phyloP scores from a whole-genome alignment of 2,888 invertebrate genomes.

The Oligia latruncula region DNA sequence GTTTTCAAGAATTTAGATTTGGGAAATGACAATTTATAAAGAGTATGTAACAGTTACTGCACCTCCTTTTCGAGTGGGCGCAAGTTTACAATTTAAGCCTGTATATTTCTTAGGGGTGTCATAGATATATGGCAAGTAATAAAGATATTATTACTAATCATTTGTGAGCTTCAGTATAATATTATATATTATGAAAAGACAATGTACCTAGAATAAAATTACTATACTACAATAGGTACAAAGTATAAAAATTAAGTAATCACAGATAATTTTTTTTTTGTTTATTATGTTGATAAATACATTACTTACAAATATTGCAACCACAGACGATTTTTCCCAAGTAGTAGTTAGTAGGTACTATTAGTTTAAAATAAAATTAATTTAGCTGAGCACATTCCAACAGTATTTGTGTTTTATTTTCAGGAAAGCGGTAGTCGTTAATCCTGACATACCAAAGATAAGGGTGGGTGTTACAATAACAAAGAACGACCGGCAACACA shows the following conservation, averaged over 20 bases:
- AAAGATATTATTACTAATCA: not conserved
- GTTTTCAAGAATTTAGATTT: too few species aligned
- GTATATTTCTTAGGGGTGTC: not conserved
- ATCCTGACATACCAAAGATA: conserved; percentile 78
- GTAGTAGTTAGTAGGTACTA: too few species aligned
- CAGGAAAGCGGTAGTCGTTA: conserved; percentile 71
- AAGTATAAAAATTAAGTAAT: not conserved
- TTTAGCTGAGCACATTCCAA: not conserved
- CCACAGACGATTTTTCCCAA: not conserved
- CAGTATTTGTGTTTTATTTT: conserved; percentile 43
- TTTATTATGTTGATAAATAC: not conserved
- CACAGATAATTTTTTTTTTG: too few species aligned
- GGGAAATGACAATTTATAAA: too few species aligned
- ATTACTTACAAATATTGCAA: not conserved
- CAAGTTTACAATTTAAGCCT: too few species aligned
- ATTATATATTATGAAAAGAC: not conserved
- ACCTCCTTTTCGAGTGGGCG: too few species aligned
- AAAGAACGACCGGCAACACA: conserved; percentile 89
- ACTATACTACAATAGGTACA: not conserved
- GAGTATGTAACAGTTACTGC: too few species aligned
- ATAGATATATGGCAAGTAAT: not conserved
- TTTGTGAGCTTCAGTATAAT: not conserved
- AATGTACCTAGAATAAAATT: not conserved
- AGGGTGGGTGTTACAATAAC: conserved; percentile 92
- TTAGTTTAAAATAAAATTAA: not conserved